A percentile compares a stretch with the other conserved stretches of the same genome.
phyloP scores from a whole-genome alignment of 2,113 vertebrate genomes.

The Syngnathus floridae region DNA sequence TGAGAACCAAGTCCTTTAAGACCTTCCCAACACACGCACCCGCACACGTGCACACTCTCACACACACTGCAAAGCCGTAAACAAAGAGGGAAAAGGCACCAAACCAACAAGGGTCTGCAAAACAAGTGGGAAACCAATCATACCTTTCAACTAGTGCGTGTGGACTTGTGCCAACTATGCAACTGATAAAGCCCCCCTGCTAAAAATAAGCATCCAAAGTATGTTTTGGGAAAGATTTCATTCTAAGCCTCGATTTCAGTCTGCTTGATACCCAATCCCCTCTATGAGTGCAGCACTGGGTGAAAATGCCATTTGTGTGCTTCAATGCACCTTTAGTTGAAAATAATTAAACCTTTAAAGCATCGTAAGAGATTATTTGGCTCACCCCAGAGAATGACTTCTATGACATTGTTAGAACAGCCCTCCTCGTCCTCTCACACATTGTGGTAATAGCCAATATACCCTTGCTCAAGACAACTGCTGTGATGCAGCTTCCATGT shows the following conservation, averaged over 20 bases:
- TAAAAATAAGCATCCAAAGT: conserved; percentile 57
- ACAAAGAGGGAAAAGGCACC: conserved; percentile 12
- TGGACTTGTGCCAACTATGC: conserved; percentile 60
- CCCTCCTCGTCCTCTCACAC: neutral
- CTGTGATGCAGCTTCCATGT: conserved; percentile 23
- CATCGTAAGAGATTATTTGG: conserved; percentile 3
- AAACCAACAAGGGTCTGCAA: conserved; percentile 11
- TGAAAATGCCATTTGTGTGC: conserved; percentile 11
- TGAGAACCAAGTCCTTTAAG: conserved; percentile 57
- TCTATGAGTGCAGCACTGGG: conserved; percentile 13
- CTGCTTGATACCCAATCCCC: conserved; percentile 17
- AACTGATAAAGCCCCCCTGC: conserved; percentile 39
- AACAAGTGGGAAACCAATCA: conserved; percentile 36
- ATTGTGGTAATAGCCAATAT: conserved; percentile 10
- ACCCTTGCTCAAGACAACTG: conserved; percentile 19
- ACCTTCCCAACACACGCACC: conserved; percentile 16
- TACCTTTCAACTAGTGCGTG: conserved; percentile 52
- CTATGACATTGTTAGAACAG: neutral
- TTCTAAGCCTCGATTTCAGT: conserved; percentile 48
- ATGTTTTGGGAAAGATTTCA: conserved; percentile 65
- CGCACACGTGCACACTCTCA: conserved; percentile 24
- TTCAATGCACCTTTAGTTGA: conserved; percentile 28
- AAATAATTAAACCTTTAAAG: conserved; percentile 29
- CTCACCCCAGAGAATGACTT: conserved; percentile 8
- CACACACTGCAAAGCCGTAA: conserved; percentile 6